Percentiles rank a stretch among this genome's conserved stretches.
These are phyloP conservation scores for Anguilla japonica DNA, from an alignment of 2,113 vertebrate genomes.

Conservation along the genomic window DNA sequence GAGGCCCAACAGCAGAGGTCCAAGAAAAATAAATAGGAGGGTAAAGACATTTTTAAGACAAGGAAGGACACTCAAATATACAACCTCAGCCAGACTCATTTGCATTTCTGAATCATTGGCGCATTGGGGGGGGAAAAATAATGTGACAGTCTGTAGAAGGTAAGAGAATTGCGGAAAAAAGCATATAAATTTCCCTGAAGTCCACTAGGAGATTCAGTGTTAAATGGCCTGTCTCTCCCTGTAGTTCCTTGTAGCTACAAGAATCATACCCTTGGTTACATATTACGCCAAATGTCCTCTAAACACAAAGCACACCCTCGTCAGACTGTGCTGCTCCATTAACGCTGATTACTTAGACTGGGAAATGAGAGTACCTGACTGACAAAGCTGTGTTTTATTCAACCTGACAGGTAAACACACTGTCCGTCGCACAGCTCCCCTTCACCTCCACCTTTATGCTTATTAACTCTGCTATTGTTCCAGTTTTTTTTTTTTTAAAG, in stretches of 20 bases:
- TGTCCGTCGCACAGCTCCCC: background rate
- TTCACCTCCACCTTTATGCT: background rate
- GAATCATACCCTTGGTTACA: background rate
- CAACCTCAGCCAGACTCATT: background rate
- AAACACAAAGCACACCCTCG: background rate
- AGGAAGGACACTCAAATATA: background rate
- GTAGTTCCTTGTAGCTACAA: background rate
- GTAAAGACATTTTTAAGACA: background rate
- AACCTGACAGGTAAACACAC: background rate
- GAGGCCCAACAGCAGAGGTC: background rate
- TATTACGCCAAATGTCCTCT: background rate
- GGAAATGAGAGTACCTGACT: background rate
- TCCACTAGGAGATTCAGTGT: background rate
- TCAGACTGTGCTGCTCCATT: background rate
- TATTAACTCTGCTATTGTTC: background rate
- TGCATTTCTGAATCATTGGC: background rate
- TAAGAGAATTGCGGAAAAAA: background rate
- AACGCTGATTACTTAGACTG: background rate
- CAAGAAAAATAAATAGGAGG: background rate
- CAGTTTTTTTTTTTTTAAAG: background rate
- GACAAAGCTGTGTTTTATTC: slow-evolving; percentile 2
- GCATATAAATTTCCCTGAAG: background rate
- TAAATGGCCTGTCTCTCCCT: background rate
- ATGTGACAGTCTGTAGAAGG: background rate
- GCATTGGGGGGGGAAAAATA: background rate